These are phyloP conservation scores for Mamestra brassicae DNA, from an alignment of 2,888 invertebrate species.

Conservation along the genomic window DNA sequence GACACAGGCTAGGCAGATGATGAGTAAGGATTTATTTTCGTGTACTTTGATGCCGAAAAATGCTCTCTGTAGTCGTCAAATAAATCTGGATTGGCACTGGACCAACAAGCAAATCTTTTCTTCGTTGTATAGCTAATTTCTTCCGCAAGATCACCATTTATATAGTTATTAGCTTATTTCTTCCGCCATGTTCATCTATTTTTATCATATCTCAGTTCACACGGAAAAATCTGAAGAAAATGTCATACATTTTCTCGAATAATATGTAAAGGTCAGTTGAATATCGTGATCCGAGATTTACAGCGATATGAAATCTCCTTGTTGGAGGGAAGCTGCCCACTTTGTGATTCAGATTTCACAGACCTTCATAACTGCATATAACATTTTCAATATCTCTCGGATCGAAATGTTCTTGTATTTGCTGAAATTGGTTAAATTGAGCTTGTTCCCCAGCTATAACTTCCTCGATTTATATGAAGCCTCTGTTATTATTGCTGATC, in stretches of 20 bases:
- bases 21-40: too few relatives aligned
- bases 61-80: too few relatives aligned
- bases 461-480: background rate
- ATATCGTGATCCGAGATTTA: constrained; percentile 42
- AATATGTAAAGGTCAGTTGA: constrained; percentile 20
- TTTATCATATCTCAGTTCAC: constrained; percentile 14
- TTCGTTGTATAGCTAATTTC: too few relatives aligned
- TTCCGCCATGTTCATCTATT: constrained; percentile 2
- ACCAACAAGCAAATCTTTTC: too few relatives aligned
- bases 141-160: too few relatives aligned
- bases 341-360: constrained; percentile 71
- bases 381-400: constrained; percentile 66
- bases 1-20: too few relatives aligned
- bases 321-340: constrained; percentile 26
- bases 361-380: constrained; percentile 67
- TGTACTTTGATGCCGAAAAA: too few relatives aligned
- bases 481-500: too few relatives aligned
- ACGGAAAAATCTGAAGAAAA: constrained; percentile 25
- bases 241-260: constrained; percentile 14
- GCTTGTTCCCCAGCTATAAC: background rate
- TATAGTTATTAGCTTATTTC: constrained; percentile 5
- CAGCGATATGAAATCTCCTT: constrained; percentile 32
- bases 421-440: constrained; percentile 8
- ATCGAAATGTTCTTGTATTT: constrained; percentile 15
- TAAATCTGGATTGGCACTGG: too few relatives aligned